Conservation (phyloP, 1,140 invertebrate species). For the Tetramorium simillimum region DNA sequence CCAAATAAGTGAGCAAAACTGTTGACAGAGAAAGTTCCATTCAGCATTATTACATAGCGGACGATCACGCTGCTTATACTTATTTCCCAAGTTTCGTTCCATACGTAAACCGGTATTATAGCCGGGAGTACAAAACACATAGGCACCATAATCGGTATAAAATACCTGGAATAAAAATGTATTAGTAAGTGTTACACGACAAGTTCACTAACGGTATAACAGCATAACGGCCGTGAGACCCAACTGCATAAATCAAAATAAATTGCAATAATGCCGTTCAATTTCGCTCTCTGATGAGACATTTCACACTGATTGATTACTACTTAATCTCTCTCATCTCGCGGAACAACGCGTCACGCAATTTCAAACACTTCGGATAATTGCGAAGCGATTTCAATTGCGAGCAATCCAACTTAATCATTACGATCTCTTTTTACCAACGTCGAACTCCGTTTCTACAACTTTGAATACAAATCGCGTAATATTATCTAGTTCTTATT, state of each 20-base stretch:
- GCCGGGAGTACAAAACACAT: slow-evolving; percentile 92
- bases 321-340: slow-evolving; percentile 23
- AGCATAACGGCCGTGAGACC: not conserved
- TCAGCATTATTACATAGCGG: slow-evolving; percentile 92
- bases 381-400: not conserved
- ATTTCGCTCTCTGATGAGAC: not conserved
- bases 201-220: not conserved
- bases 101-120: slow-evolving; percentile 90
- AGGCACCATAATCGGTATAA: slow-evolving; percentile 88
- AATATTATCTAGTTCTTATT: slow-evolving; percentile 1
- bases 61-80: slow-evolving; percentile 87
- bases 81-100: slow-evolving; percentile 89
- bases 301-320: slow-evolving; percentile 13
- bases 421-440: not conserved
- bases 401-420: slow-evolving; percentile 1
- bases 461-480: not conserved
- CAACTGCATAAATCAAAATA: slow-evolving; percentile 27
- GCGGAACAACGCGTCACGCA: not conserved
- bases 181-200: not conserved
- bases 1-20: slow-evolving; percentile 94
- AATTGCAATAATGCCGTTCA: slow-evolving; percentile 14
- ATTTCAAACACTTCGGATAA: not conserved
- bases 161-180: slow-evolving; percentile 87
- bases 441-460: not conserved
- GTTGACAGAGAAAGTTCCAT: slow-evolving; percentile 96